A percentile compares a stretch with the other conserved stretches of the same genome.
Conservation (phyloP, 35 echinoderm and acorn worm species). For the Holothuria glaberrima region DNA sequence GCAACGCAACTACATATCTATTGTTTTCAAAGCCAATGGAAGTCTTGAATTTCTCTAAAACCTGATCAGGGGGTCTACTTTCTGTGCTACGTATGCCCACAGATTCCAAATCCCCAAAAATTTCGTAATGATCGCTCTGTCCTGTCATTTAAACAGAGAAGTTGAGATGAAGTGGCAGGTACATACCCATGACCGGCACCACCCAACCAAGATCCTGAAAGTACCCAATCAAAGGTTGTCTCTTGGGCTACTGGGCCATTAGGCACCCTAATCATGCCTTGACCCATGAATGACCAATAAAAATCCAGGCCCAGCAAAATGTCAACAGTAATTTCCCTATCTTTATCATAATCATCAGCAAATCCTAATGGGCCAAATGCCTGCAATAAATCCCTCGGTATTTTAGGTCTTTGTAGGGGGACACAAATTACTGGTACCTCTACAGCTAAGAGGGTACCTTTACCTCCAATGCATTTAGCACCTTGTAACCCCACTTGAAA, state of each 20-base stretch:
- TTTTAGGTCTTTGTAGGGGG: background rate
- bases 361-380: background rate
- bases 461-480: background rate
- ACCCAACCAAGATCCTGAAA: constrained; percentile 33
- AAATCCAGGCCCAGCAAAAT: constrained; percentile 39
- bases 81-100: constrained; percentile 15
- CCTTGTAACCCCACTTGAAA: background rate
- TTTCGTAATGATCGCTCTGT: background rate
- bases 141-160: constrained; percentile 43
- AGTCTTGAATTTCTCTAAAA: constrained; percentile 18
- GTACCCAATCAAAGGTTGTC: constrained; percentile 29
- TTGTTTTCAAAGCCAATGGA: constrained; percentile 19
- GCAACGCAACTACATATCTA: constrained; percentile 44
- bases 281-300: constrained; percentile 51
- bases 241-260: constrained; percentile 42
- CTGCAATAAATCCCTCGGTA: background rate
- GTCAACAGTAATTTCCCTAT: constrained; percentile 46
- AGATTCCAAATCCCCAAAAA: constrained; percentile 47
- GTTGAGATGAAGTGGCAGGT: constrained; percentile 14
- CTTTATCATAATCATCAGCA: constrained; percentile 37
- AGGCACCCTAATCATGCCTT: constrained; percentile 1
- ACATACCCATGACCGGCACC: background rate
- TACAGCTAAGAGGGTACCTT: background rate
- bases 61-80: background rate
- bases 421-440: constrained; percentile 48